Conservation (phyloP, 2,797 vertebrate species). For the Dicrostonyx torquatus region DNA sequence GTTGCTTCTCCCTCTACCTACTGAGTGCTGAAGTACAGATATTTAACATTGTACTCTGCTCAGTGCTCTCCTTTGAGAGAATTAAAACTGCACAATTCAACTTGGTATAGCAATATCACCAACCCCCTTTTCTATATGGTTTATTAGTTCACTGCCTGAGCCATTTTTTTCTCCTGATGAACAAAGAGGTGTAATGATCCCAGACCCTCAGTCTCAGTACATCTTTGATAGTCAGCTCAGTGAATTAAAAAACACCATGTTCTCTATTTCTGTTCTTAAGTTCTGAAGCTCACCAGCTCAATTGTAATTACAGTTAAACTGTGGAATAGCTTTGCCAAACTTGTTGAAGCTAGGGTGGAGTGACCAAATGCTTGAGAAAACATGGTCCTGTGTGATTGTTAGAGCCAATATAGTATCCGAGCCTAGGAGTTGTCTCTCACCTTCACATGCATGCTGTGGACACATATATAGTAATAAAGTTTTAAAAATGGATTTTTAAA, state of each 20-base stretch:
- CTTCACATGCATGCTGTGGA: background rate
- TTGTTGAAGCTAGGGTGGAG: background rate
- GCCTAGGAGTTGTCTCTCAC: background rate
- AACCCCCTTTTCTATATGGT: background rate
- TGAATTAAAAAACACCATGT: background rate
- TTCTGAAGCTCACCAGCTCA: background rate
- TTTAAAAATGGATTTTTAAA: background rate
- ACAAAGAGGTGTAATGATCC: background rate
- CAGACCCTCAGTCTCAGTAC: background rate
- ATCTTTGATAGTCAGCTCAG: background rate
- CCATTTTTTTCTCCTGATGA: background rate
- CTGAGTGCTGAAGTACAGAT: background rate
- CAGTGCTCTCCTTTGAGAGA: background rate
- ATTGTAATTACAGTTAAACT: background rate
- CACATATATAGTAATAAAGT: background rate
- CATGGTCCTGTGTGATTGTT: rapidly evolving
- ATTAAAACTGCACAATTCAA: background rate
- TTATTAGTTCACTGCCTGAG: background rate
- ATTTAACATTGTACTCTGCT: background rate
- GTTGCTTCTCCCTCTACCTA: background rate
- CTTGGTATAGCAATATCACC: background rate
- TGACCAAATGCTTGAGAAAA: background rate
- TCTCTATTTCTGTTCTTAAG: background rate
- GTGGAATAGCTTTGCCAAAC: background rate
- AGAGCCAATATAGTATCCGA: background rate